Conservation (phyloP, 2,113 vertebrate species). For the Odontesthes bonariensis region DNA sequence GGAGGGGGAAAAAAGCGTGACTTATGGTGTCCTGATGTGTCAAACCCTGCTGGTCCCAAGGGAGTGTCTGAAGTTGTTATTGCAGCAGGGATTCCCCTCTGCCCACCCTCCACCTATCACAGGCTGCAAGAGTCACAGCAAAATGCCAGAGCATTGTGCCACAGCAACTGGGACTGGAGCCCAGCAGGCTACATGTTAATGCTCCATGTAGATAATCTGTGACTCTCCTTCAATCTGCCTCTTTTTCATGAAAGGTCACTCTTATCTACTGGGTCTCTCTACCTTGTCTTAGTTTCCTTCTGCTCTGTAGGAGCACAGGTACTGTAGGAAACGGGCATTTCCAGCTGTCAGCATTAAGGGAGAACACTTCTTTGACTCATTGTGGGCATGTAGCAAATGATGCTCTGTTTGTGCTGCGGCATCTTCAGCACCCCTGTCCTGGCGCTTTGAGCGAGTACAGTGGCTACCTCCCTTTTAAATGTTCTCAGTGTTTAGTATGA, state of each 20-base stretch:
- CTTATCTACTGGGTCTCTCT: conserved; percentile 9
- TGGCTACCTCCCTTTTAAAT: conserved; percentile 11
- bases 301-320: conserved; percentile 27
- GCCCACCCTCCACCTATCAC: conserved; percentile 32
- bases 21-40: conserved; percentile 26
- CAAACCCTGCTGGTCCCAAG: conserved; percentile 40
- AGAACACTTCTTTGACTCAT: conserved; percentile 6
- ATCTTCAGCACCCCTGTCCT: conserved; percentile 10
- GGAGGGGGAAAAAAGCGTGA: background rate
- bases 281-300: conserved; percentile 8
- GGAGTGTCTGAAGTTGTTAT: conserved; percentile 70
- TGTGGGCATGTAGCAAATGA: background rate
- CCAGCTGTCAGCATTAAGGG: conserved; percentile 33
- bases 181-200: conserved; percentile 28
- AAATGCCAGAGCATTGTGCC: conserved; percentile 25
- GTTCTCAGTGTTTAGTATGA: conserved; percentile 27
- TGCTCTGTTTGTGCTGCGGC: conserved; percentile 26
- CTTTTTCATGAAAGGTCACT: background rate
- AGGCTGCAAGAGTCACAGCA: conserved; percentile 19
- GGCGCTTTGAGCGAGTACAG: background rate
- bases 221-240: conserved; percentile 12
- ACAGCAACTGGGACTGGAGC: conserved; percentile 34
- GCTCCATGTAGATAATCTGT: conserved; percentile 1
- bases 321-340: conserved; percentile 13
- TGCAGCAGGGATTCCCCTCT: conserved; percentile 77